These are phyloP conservation scores for Limnephilus auricula DNA, from an alignment of 2,888 invertebrate genomes.

Conservation along the genomic window DNA sequence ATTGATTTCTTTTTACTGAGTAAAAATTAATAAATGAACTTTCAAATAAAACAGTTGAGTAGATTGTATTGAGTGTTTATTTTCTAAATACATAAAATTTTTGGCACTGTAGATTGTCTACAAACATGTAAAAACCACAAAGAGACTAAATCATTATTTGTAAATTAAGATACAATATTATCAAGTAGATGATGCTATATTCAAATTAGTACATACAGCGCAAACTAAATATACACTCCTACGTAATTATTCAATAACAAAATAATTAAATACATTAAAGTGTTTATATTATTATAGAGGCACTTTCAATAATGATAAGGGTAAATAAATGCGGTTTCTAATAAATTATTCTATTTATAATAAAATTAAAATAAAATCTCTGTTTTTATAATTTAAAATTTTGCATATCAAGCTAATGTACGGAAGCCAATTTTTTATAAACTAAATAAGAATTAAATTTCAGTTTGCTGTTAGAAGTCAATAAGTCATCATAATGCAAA, in stretches of 20 bases:
- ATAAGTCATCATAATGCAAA: background rate
- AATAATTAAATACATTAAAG: background rate
- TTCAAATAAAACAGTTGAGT: slow-evolving; percentile 22
- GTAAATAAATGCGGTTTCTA: slow-evolving; percentile 13
- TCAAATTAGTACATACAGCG: slow-evolving; percentile 3
- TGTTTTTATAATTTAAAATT: background rate
- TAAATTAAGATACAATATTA: slow-evolving; percentile 2
- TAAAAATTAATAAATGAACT: background rate
- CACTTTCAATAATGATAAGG: background rate
- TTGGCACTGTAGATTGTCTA: slow-evolving; percentile 59
- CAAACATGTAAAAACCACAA: slow-evolving; percentile 7
- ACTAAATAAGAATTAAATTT: background rate
- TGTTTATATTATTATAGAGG: background rate
- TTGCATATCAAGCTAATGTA: background rate
- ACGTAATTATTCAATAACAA: background rate
- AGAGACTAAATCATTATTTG: background rate
- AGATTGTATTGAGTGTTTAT: background rate
- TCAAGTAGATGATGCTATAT: background rate
- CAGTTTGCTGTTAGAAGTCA: background rate
- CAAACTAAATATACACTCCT: slow-evolving; percentile 8
- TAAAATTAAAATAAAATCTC: slow-evolving; percentile 15
- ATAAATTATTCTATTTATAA: slow-evolving; percentile 16
- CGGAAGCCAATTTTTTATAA: background rate
- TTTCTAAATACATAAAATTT: slow-evolving; percentile 52
- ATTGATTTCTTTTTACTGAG: no score